These are phyloP conservation scores for Dicranocentrus wangi DNA, from an alignment of 2,888 invertebrate species.

Conservation along the genomic window DNA sequence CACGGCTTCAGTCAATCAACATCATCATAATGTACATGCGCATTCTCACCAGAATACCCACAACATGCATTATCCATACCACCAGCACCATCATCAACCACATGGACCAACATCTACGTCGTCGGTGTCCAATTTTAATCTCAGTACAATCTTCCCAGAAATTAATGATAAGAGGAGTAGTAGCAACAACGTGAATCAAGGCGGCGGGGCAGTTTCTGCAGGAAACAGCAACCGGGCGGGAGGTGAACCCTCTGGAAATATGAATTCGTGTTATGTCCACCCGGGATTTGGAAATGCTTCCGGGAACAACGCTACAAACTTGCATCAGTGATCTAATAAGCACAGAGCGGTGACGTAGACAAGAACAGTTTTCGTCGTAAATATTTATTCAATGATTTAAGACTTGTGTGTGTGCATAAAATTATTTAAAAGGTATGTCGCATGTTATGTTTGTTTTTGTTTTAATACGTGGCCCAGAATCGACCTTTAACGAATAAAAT, in stretches of 20 bases:
- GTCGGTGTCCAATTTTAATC: slow-evolving; percentile 83
- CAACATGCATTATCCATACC: slow-evolving; percentile 33
- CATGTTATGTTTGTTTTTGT: background rate
- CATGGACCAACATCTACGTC: slow-evolving; percentile 56
- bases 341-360: background rate
- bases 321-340: background rate
- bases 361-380: background rate
- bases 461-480: background rate
- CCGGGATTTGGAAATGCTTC: slow-evolving; percentile 12
- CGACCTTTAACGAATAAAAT: background rate
- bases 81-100: slow-evolving; percentile 49
- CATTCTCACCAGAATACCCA: slow-evolving; percentile 2
- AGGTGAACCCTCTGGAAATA: slow-evolving; percentile 17
- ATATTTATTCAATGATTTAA: background rate
- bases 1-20: background rate
- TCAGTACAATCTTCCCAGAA: slow-evolving; percentile 89
- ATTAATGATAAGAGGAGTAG: slow-evolving; percentile 79
- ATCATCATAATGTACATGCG: background rate
- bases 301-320: background rate
- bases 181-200: slow-evolving; percentile 11
- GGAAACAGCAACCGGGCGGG: background rate
- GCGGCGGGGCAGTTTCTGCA: background rate
- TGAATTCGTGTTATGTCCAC: slow-evolving; percentile 39
- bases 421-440: background rate
- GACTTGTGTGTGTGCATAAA: background rate